phyloP scores from a whole-genome alignment of 53 echinoderm and acorn worm species.

The Antedon mediterranea region DNA sequence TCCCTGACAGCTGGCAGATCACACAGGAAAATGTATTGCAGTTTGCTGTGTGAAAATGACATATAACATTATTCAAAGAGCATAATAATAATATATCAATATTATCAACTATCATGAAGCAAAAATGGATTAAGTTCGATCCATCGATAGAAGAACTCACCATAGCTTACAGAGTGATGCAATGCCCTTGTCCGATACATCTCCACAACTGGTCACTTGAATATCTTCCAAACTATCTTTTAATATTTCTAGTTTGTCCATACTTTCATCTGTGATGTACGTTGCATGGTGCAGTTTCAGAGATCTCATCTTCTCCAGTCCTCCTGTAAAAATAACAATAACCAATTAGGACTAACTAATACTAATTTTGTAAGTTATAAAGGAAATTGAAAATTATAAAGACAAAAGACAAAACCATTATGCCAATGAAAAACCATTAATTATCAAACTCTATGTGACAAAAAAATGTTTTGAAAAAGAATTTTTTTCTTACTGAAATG shows the following conservation, averaged over 20 bases:
- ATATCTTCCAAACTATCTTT: slow-evolving; percentile 61
- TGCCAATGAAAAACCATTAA: too few species aligned
- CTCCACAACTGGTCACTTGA: slow-evolving; percentile 80
- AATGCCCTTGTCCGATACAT: slow-evolving; percentile 59
- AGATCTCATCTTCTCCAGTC: slow-evolving; percentile 38
- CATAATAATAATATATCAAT: too few species aligned
- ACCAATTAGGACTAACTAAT: too few species aligned
- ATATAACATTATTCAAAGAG: too few species aligned
- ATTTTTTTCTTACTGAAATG: slow-evolving; percentile 88
- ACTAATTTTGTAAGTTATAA: too few species aligned
- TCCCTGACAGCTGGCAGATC: slow-evolving; percentile 82
- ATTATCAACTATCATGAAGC: too few species aligned
- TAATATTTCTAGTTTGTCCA: slow-evolving; percentile 50
- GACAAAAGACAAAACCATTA: too few species aligned
- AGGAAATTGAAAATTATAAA: too few species aligned
- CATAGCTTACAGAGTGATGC: slow-evolving; percentile 37
- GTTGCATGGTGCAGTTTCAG: slow-evolving; percentile 87
- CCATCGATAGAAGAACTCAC: too few species aligned
- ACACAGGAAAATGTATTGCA: slow-evolving; percentile 59
- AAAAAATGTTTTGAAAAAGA: too few species aligned
- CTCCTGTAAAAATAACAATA: slow-evolving; percentile 18
- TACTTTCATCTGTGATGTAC: slow-evolving; percentile 60
- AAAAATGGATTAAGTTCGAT: too few species aligned
- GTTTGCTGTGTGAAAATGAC: slow-evolving; percentile 27
- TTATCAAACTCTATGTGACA: too few species aligned